phyloP scores from a whole-genome alignment of 2,888 invertebrate species.

The Rhamphomyia laevipes region DNA sequence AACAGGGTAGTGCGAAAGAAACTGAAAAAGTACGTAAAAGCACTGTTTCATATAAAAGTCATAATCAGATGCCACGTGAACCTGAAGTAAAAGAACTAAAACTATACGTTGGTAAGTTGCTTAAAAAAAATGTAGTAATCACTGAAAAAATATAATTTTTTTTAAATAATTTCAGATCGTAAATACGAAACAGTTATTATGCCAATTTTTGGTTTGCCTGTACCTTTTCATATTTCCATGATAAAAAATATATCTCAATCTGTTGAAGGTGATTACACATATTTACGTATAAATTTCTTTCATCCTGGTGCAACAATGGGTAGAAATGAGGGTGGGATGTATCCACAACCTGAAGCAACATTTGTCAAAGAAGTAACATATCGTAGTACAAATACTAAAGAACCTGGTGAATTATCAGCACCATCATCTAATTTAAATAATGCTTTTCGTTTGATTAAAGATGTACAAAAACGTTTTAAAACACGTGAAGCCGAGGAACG shows the following conservation, averaged over 20 bases:
- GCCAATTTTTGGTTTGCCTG: constrained; percentile 90
- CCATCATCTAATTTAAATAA: constrained; percentile 94
- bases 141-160: too few relatives aligned
- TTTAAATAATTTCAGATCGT: constrained; percentile 59
- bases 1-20: constrained; percentile 74
- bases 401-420: constrained; percentile 87
- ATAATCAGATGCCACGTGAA: constrained; percentile 87
- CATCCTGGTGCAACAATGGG: constrained; percentile 97
- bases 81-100: constrained; percentile 87
- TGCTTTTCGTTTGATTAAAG: constrained; percentile 95
- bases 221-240: constrained; percentile 97
- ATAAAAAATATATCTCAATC: constrained; percentile 98
- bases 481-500: constrained; percentile 96
- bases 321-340: constrained; percentile 78
- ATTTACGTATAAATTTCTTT: constrained; percentile 95
- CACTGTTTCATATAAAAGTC: constrained; percentile 86
- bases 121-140: neutral
- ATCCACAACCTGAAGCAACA: constrained; percentile 90
- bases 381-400: constrained; percentile 93
- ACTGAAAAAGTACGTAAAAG: constrained; percentile 85
- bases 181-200: constrained; percentile 98
- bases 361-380: constrained; percentile 98
- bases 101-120: constrained; percentile 78
- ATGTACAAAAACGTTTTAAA: constrained; percentile 97
- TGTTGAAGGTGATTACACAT: constrained; percentile 92